Base-by-base conservation (phyloP, 1,140 invertebrate genomes). In the Ectropis grisescens region DNA sequence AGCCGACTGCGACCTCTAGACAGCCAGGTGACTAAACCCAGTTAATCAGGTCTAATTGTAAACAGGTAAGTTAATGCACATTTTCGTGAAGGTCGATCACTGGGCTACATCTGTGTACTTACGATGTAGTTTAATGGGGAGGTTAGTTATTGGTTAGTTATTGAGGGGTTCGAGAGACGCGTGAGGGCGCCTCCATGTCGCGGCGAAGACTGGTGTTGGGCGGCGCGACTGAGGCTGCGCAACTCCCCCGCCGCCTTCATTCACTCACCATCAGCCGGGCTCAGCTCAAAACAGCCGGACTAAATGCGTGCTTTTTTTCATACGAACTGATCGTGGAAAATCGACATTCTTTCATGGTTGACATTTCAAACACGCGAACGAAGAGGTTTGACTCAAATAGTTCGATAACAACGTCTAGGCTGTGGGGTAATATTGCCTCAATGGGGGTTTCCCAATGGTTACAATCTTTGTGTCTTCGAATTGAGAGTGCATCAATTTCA, bases 251-350 rank as follows among this genome's bases (percentile, higher is more conserved):
- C 74, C 70, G 61, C 74, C 67, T 74, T 70, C 72, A 72, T 72
- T 75, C 70, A 75, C 61, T 48, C 53, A 46, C 3, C 16, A 19
- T 19, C 16, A 19, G 3, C 3, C 55, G 55, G 58, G 62, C 69
- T 66, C 59, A 66, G 65, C 68, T 58, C 62, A 58, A 68, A 62
- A 68, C 69, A 62, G 62, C 57, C 66, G 66, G 70, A 72, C 66
- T 75, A 68, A 69, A 72, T 72, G 71, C 69, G 62, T 65, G 62
- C 58, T 58, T 42, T 62, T 70, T 68, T 61, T 19, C 16, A 19
- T 8, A 8, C 16, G 16, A 19, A 19, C n/a, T n/a, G n/a, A n/a
- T n/a, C n/a, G n/a, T n/a, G n/a, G n/a, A n/a, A n/a, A n/a, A n/a
- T n/a, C n/a, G n/a, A n/a, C n/a, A n/a, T n/a, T n/a, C n/a, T n/a